Evolutionary conservation across 2,113 vertebrate genomes (phyloP), one percentile per base, ranked within the genome.

Genomic region (Ondatra zibethicus): DNA sequence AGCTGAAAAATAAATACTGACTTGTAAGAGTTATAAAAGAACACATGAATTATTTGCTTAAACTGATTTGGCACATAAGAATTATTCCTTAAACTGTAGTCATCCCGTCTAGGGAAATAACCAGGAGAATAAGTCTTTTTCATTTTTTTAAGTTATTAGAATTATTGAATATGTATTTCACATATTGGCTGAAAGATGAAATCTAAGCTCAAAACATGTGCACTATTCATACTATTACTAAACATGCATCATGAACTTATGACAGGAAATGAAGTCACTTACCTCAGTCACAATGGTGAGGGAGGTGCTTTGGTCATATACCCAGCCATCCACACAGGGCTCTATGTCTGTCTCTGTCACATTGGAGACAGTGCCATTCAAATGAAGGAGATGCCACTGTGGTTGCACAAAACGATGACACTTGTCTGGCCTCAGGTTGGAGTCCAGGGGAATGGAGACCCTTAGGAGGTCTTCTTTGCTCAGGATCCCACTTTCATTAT

Each of bases 261-360:
- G 1, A n/a, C 17, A n/a, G 0, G 5, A n/a, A 31, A 42, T 2
- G 9, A 29, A 23, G 5, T 8, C 21, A 42, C 84, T 63, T 95
- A 98, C 98, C 97, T 98, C 31, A 5, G 94, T 98, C 70, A 98
- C 93, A 0, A 95, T 97, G 45, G 97, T 98, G 1, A 78, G 47
- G 72, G 96, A 98, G 72, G n/a, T 13, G 73, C 86, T 96, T 17
- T 0, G 36, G 55, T 98, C 92, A 9, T 98, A 98, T 6, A 95
- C 88, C 97, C 98, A 97, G 36, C 97, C 97, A 0, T 98, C 92
- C n/a, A 58, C 19, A 47, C 98, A 98, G 9, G 96, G 92, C 73
- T 98, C 97, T 1, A 50, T 95, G 27, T 80, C 96, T 5, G 2
- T 5, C 27, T 61, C 63, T 7, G 25, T 85, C 0, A 14, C 4